Percentiles rank a stretch among this genome's conserved stretches.
These are phyloP conservation scores for Pipistrellus nathusii DNA, from an alignment of 2,797 vertebrate species.

Conservation along the genomic window DNA sequence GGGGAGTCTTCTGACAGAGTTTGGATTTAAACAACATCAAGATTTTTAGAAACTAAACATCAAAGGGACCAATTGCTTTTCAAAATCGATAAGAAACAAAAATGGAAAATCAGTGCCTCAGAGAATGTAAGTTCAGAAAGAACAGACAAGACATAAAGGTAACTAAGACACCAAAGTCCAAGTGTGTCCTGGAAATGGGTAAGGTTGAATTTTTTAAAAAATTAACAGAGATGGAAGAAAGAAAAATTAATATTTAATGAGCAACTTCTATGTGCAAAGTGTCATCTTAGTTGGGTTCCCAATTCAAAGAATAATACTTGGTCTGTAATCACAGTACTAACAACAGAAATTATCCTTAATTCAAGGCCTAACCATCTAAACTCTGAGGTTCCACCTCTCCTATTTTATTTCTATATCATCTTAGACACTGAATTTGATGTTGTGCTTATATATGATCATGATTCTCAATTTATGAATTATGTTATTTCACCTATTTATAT, in stretches of 20 bases:
- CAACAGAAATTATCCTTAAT: not conserved
- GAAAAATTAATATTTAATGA: conserved; percentile 14
- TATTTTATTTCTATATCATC: not conserved
- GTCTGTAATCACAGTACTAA: not conserved
- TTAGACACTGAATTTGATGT: conserved; percentile 11
- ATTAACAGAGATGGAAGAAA: conserved; percentile 5
- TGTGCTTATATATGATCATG: not conserved
- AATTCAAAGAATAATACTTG: not conserved
- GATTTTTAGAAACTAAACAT: conserved; percentile 26
- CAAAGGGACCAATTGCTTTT: not conserved
- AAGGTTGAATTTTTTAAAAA: not conserved
- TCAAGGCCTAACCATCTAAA: not conserved
- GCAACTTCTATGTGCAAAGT: not conserved
- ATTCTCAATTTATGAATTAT: not conserved
- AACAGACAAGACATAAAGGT: not conserved
- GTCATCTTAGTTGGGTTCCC: not conserved
- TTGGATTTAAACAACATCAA: conserved; percentile 21
- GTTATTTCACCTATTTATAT: not conserved
- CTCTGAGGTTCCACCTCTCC: not conserved
- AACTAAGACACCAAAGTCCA: not conserved
- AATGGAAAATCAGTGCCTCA: conserved; percentile 30
- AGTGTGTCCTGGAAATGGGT: not conserved
- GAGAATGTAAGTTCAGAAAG: conserved; percentile 2
- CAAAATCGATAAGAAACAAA: conserved; percentile 24
- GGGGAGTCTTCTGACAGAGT: not conserved